These are phyloP conservation scores for Drosophila lacteicornis DNA, from an alignment of 1,140 invertebrate species.

Conservation along the genomic window DNA sequence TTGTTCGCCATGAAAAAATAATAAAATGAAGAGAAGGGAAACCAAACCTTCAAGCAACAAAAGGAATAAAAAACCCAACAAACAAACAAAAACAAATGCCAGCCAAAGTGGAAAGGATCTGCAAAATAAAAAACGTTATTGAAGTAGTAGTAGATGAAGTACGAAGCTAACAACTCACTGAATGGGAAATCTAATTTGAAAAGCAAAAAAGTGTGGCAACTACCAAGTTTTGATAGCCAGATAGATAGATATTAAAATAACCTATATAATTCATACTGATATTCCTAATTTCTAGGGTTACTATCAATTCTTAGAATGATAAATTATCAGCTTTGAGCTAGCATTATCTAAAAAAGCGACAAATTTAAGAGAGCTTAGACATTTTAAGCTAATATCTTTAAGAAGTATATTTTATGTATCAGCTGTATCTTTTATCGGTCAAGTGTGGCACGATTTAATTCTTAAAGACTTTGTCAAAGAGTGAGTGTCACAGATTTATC, in stretches of 20 bases:
- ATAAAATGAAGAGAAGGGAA: not conserved
- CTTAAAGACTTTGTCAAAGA: not conserved
- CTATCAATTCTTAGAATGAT: too few relatives aligned
- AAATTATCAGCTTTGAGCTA: too few relatives aligned
- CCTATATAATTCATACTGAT: too few relatives aligned
- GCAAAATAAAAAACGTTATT: constrained; percentile 7
- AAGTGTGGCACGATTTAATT: not conserved
- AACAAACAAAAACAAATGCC: constrained; percentile 1
- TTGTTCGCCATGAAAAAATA: not conserved
- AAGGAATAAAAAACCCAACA: not conserved
- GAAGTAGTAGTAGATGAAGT: not conserved
- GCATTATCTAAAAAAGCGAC: too few relatives aligned
- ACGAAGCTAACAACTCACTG: constrained; percentile 5
- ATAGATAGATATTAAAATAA: too few relatives aligned
- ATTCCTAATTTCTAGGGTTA: too few relatives aligned
- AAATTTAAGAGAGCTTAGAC: too few relatives aligned
- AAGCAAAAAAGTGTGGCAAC: too few relatives aligned
- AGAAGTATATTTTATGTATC: too few relatives aligned
- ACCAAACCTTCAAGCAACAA: constrained; percentile 12
- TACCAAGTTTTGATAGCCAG: not conserved
- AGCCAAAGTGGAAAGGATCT: not conserved
- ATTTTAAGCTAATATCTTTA: too few relatives aligned
- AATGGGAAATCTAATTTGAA: not conserved
- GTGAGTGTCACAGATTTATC: constrained; percentile 4
- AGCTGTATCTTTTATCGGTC: not conserved